phyloP scores from a whole-genome alignment of 1,140 invertebrate species.

The Aphelenchoides fujianensis region DNA sequence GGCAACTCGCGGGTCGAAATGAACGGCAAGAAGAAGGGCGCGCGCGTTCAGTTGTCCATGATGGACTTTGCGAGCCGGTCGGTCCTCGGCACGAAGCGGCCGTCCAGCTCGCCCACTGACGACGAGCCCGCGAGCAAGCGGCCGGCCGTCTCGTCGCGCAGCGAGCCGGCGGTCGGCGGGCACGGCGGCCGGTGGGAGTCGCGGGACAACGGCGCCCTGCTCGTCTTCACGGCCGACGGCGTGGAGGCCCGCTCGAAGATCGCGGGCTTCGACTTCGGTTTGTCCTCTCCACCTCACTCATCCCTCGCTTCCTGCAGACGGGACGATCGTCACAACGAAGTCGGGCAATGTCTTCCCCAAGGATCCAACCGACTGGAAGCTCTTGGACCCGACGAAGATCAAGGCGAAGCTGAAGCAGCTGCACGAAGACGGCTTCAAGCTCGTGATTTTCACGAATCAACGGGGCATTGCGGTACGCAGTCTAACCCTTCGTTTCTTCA shows the following conservation, averaged over 20 bases:
- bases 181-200: background rate
- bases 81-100: background rate
- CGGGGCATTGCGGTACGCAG: slow-evolving; percentile 58
- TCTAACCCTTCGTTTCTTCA: slow-evolving; percentile 15
- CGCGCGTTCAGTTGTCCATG: slow-evolving; percentile 3
- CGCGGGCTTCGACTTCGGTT: slow-evolving; percentile 54
- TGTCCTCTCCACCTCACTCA: slow-evolving; percentile 22
- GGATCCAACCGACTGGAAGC: slow-evolving; percentile 80
- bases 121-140: background rate
- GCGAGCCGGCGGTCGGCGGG: background rate
- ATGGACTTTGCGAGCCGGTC: background rate
- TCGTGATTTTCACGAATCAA: slow-evolving; percentile 91
- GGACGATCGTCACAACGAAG: slow-evolving; percentile 85
- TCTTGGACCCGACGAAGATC: slow-evolving; percentile 43
- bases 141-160: background rate
- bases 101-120: background rate
- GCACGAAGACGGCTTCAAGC: slow-evolving; percentile 73
- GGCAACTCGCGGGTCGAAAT: background rate
- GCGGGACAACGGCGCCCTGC: slow-evolving; percentile 13
- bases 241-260: slow-evolving; percentile 43
- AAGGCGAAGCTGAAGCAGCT: slow-evolving; percentile 68
- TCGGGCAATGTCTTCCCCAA: slow-evolving; percentile 84
- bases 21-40: background rate
- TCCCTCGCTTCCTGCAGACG: slow-evolving; percentile 68
- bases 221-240: slow-evolving; percentile 42